Base-by-base conservation (phyloP, 2,888 invertebrate genomes). In the Caenorhabditis afra region DNA sequence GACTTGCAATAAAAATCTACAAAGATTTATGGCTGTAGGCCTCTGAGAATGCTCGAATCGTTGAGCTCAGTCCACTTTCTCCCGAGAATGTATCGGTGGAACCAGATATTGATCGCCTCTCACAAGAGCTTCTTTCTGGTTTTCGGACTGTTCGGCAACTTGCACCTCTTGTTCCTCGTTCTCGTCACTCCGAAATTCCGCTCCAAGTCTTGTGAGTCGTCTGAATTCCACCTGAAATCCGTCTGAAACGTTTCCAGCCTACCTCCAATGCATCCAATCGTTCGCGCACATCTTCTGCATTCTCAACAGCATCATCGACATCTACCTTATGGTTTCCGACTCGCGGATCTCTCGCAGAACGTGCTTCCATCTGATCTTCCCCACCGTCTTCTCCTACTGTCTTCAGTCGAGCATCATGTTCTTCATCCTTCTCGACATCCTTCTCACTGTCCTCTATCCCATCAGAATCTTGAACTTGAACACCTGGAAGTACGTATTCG, bases 371-470 rank as follows among this genome's bases (percentile, higher is more conserved):
- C 35, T 41, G n/a, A 57, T 59, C 4, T 45, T 70, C 23, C 49
- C 52, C 7, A 37, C 4, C 7, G n/a, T 64, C 37, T 70, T 77
- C 45, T 29, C 64, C 39, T 77, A 59, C 58, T 71, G 62, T 14
- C 37, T 71, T 14, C 68, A 75, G 18, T 61, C 62, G 7, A 50
- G 57, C 10, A 64, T 71, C 22, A 71, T 71, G 71, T 37, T 71
- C 8, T 62, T 55, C 50, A 71, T 71, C 10, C 57, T 71, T 5
- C 39, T 64, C 4, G 71, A 71, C 23, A 45, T 71, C 41, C 41
- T 71, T 1, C 16, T 71, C 7, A 41, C 47, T n/a, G 57, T 64
- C 8, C 20, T 57, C 22, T 71, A 62, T 29, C 70, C 70, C n/a
- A n/a, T 71, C 20, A 16, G 29, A 10, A 45, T 64, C 22, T 16